phyloP scores from a whole-genome alignment of 2,797 vertebrate species.

The Trichosurus vulpecula region DNA sequence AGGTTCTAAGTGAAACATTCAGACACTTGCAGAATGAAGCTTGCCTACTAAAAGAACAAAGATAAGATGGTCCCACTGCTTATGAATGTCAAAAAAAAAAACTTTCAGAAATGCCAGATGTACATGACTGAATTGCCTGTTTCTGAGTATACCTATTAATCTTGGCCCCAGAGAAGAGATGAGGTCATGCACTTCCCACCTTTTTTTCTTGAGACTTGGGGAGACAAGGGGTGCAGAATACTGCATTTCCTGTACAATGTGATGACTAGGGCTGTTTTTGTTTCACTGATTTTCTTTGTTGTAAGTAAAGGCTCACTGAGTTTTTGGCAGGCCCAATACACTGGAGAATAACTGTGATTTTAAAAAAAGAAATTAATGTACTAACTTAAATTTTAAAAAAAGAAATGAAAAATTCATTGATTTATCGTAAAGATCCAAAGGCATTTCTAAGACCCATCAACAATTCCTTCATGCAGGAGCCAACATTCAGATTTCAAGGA shows the following conservation, averaged over 20 bases:
- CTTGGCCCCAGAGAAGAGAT: no score
- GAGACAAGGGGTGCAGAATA: no score
- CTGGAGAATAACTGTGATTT: neutral
- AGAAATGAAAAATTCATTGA: slow-evolving; percentile 10
- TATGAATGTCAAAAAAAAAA: neutral
- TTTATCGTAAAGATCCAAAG: slow-evolving; percentile 9
- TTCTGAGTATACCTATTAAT: no score
- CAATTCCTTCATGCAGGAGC: neutral
- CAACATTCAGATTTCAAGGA: neutral
- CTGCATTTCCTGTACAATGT: no score
- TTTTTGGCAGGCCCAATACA: neutral
- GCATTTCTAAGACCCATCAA: slow-evolving; percentile 5
- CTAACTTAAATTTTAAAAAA: no score
- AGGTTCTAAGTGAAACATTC: neutral
- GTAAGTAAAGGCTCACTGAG: neutral
- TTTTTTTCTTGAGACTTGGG: no score
- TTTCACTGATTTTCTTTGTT: no score
- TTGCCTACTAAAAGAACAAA: neutral
- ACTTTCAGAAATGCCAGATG: neutral
- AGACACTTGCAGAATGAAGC: neutral
- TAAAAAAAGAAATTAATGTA: no score
- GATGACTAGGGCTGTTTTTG: no score
- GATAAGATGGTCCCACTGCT: neutral
- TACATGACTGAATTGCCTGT: no score
- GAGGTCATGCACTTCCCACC: no score